Conservation (phyloP, 2,888 invertebrate species). For the Taenaris catops region DNA sequence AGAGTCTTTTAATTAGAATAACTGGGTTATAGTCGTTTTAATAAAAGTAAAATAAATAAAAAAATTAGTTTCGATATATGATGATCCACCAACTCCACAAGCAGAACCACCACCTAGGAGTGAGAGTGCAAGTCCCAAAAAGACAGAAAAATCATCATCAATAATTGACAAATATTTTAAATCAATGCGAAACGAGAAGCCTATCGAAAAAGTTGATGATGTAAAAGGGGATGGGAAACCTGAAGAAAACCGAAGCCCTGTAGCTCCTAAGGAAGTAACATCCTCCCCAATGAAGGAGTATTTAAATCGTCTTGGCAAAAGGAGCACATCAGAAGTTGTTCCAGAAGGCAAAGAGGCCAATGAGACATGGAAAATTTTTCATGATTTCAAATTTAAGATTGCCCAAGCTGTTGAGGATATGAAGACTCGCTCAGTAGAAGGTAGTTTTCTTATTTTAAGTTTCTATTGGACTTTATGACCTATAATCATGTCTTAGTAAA, state of each 20-base stretch:
- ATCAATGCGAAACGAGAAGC: constrained; percentile 53
- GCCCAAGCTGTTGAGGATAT: constrained; percentile 89
- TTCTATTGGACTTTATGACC: constrained; percentile 4
- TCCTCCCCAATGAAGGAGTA: constrained; percentile 79
- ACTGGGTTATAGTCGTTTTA: too few relatives aligned
- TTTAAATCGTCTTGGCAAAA: constrained; percentile 79
- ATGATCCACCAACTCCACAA: constrained; percentile 73
- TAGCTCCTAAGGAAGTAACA: constrained; percentile 50
- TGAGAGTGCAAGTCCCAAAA: constrained; percentile 66
- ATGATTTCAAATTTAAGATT: constrained; percentile 86
- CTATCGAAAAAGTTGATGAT: constrained; percentile 49
- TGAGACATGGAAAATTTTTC: constrained; percentile 86
- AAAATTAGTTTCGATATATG: too few relatives aligned
- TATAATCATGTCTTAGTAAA: too few relatives aligned
- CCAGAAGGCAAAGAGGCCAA: constrained; percentile 63
- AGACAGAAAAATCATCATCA: constrained; percentile 61
- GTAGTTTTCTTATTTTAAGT: constrained; percentile 29
- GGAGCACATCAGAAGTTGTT: constrained; percentile 80
- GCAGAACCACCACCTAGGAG: constrained; percentile 54
- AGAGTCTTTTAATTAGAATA: too few relatives aligned
- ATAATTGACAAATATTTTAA: constrained; percentile 75
- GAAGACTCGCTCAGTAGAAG: constrained; percentile 83
- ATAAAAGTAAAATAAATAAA: too few relatives aligned
- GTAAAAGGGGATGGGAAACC: constrained; percentile 42
- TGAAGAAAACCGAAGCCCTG: constrained; percentile 40